Conservation (phyloP, 2,113 vertebrate species). For the Scomber japonicus region DNA sequence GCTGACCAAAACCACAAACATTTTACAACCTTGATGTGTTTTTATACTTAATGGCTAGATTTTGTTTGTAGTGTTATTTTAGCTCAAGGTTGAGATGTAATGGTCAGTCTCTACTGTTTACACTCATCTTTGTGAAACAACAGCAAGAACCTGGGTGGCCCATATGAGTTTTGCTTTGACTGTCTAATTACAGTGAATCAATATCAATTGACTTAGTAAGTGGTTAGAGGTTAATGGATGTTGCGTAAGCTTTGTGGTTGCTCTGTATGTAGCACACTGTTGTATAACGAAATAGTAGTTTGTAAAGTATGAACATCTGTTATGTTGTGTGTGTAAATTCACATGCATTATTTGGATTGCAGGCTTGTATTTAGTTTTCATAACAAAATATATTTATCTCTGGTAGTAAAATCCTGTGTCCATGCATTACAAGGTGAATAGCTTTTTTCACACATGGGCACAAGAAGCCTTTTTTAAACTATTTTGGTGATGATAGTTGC, state of each 20-base stretch:
- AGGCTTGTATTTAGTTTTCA: too few species aligned
- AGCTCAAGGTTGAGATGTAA: background rate
- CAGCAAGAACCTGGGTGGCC: conserved; percentile 9
- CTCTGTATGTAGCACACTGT: background rate
- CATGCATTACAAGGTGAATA: conserved; percentile 11
- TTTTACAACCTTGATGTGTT: too few species aligned
- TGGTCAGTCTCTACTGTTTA: background rate
- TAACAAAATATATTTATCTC: conserved; percentile 9
- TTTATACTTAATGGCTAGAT: background rate
- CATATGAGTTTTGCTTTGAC: background rate
- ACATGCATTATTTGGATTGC: background rate
- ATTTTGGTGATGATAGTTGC: too few species aligned
- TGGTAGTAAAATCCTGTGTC: background rate
- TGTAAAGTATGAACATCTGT: background rate
- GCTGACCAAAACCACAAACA: background rate
- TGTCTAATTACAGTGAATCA: conserved; percentile 15
- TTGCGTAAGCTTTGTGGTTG: background rate
- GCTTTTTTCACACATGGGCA: background rate
- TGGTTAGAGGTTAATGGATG: conserved; percentile 34
- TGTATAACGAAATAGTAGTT: background rate
- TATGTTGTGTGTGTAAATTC: background rate
- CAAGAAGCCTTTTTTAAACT: too few species aligned
- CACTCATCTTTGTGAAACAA: background rate
- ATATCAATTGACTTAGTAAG: conserved; percentile 13
- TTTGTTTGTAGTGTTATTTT: background rate